Evolutionary conservation across 2,797 vertebrate species (phyloP).

Genomic region (Enteromius paludinosus): DNA sequence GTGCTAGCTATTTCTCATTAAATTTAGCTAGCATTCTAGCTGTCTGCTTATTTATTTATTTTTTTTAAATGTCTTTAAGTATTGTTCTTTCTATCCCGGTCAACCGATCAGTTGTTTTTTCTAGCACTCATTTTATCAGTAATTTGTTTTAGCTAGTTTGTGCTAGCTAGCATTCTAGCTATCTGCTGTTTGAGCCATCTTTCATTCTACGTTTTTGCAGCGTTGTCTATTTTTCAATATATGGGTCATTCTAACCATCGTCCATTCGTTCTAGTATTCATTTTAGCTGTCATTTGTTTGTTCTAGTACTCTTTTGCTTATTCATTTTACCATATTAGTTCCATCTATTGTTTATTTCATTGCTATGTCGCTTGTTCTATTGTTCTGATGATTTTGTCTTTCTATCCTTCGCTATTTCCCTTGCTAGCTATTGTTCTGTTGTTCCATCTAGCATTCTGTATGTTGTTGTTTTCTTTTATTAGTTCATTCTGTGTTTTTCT

Average conservation of each 20-base stretch:
- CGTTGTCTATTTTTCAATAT: no score
- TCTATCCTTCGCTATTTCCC: neutral
- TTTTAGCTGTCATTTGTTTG: neutral
- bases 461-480: neutral
- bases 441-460: neutral
- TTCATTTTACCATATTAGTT: neutral
- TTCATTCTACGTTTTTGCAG: no score
- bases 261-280: neutral
- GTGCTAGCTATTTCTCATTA: neutral
- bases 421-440: neutral
- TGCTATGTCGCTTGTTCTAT: neutral
- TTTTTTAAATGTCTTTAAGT: neutral
- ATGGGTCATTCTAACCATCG: neutral
- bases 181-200: no score
- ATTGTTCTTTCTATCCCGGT: no score
- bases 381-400: neutral
- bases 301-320: neutral
- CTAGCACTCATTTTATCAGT: no score
- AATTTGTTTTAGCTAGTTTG: no score
- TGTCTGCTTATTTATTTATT: neutral
- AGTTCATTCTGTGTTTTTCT: neutral
- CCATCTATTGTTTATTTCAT: neutral
- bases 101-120: no score
- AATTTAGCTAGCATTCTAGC: neutral
- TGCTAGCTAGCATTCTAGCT: no score